Base-by-base conservation (phyloP, 2,888 invertebrate genomes). In the Protonemura montana region DNA sequence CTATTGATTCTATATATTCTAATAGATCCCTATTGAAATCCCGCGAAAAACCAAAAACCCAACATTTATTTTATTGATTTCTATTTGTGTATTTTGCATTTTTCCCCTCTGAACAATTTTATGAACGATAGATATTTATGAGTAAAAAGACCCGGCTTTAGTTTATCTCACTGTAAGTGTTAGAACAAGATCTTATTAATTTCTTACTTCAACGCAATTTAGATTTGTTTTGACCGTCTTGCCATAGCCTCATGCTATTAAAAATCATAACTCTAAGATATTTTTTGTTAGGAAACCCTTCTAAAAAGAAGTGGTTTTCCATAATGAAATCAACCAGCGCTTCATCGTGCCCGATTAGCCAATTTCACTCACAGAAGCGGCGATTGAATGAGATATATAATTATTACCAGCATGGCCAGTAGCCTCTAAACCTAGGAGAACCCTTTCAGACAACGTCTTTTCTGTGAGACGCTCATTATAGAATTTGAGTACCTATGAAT, bases 401-500 rank as follows among this genome's bases (percentile, higher is more conserved):
- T 59, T 59, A 59, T 21, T 59, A 21, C 59, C 16, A 3, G 59
- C 59, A 59, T 21, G 59, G 3, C 13, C 59, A 59, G 59, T 21
- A 59, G 59, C 21, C n/a, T n/a, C n/a, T n/a, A n/a, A 59, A 21
- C 13, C 7, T 2, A 21, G 16, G 21, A 21, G 1, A 59, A 16
- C 7, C 59, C 59, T 21, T 59, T 59, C 16, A 59, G 21, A 59
- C 59, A 21, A 16, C 59, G 21, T 21, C 59, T 21, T 59, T 59
- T 59, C 59, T 59, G 21, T 59, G 59, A 59, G n/a, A n/a, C n/a
- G 59, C 59, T 59, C 59, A 21, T 59, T 59, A 59, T 59, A 59
- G 59, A 59, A 16, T 59, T 59, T 59, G 59, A 59, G 59, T 59
- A 59, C 59, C 59, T 59, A 59, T 59, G 59, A 59, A 59, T 59